These are phyloP conservation scores for Autographa gamma DNA, from an alignment of 2,888 invertebrate species.

Conservation along the genomic window DNA sequence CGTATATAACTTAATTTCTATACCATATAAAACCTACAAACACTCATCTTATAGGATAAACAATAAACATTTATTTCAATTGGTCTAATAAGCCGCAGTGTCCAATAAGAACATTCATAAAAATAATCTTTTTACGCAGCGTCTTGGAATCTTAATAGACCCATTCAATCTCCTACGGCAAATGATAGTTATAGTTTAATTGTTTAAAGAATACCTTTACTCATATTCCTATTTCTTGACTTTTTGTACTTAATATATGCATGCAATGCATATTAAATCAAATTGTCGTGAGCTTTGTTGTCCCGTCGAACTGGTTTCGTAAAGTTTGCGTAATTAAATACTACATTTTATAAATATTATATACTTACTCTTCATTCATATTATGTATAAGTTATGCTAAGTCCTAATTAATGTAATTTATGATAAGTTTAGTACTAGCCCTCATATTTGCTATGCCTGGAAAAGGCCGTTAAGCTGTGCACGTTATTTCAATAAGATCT, in stretches of 20 bases:
- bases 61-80: slow-evolving; percentile 1
- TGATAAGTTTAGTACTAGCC: too few species aligned
- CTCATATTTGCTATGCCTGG: too few species aligned
- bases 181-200: slow-evolving; percentile 8
- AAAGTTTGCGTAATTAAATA: slow-evolving; percentile 4
- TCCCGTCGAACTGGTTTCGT: slow-evolving; percentile 29
- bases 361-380: too few species aligned
- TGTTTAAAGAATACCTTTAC: neutral
- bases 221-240: neutral
- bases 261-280: slow-evolving; percentile 17
- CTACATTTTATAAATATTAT: too few species aligned
- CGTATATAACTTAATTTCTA: neutral
- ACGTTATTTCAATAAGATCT: too few species aligned
- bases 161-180: slow-evolving; percentile 7
- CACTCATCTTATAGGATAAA: neutral
- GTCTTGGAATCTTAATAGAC: slow-evolving; percentile 11
- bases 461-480: too few species aligned
- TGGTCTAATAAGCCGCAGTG: neutral
- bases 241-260: neutral
- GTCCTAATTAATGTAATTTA: too few species aligned
- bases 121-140: neutral
- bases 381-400: too few species aligned
- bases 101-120: slow-evolving; percentile 2
- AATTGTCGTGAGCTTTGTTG: slow-evolving; percentile 34
- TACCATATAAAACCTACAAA: neutral